Conservation (phyloP, 2,113 vertebrate genomes). For the Psilopsiagon aymara region DNA sequence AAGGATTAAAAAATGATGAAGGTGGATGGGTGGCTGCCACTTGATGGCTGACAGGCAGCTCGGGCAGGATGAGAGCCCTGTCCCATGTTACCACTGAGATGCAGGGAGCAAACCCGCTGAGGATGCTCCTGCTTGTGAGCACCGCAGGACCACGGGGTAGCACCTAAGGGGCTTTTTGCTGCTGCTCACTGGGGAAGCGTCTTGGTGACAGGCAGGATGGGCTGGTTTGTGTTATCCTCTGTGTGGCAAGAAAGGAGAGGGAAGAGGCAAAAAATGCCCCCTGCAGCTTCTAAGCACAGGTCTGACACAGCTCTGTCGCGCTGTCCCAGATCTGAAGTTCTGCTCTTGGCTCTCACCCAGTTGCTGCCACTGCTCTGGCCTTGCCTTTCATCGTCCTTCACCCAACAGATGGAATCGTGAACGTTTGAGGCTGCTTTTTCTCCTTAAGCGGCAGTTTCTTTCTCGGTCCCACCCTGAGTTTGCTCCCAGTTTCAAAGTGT, state of each 20-base stretch:
- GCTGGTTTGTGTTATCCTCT: slow-evolving; percentile 8
- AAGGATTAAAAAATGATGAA: background rate
- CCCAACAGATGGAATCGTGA: background rate
- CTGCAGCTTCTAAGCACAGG: background rate
- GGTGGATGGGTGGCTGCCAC: slow-evolving; percentile 22
- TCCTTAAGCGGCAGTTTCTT: background rate
- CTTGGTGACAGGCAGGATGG: background rate
- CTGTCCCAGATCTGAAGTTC: background rate
- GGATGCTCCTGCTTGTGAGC: background rate
- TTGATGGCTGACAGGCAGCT: background rate
- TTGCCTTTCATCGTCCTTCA: background rate
- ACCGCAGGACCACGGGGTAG: accelerated
- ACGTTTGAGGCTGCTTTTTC: background rate
- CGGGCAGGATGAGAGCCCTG: background rate
- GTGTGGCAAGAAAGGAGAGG: background rate
- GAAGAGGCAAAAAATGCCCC: background rate
- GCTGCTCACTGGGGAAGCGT: background rate
- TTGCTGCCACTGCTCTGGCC: background rate
- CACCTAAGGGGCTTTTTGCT: background rate
- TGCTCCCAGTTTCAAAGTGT: background rate
- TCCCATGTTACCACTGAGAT: background rate
- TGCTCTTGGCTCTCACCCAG: background rate
- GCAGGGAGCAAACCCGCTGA: background rate
- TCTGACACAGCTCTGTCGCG: background rate
- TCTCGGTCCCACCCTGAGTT: background rate